Percentiles rank a stretch among this genome's conserved stretches.
Evolutionary conservation across 2,113 vertebrate species (phyloP).

Genomic region (Gracilinanus agilis): DNA sequence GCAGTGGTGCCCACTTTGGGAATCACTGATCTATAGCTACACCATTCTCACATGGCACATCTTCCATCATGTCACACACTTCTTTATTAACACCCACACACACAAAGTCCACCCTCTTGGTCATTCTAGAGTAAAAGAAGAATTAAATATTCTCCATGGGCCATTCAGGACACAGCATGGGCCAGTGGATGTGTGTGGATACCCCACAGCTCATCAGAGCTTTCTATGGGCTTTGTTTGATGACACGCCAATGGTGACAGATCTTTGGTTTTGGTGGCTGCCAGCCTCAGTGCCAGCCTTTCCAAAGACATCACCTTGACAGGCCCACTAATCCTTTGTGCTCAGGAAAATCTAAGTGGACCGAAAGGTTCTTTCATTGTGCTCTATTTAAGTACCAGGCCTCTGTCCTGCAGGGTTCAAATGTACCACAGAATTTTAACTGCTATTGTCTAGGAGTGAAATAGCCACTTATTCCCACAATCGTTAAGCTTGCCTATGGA

Average conservation of each 20-base stretch:
- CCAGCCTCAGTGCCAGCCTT: neutral
- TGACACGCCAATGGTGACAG: neutral
- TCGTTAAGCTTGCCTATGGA: constrained; percentile 19
- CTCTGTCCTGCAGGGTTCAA: constrained; percentile 23
- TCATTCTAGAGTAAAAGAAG: accelerated
- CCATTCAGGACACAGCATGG: neutral
- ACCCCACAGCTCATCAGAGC: neutral
- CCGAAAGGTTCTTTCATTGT: neutral
- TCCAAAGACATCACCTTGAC: neutral
- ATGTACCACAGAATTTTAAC: neutral
- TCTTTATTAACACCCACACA: neutral
- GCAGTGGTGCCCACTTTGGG: no score
- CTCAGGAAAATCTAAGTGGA: neutral
- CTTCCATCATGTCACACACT: neutral
- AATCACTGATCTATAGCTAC: no score
- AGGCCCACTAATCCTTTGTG: neutral
- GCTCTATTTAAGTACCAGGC: neutral
- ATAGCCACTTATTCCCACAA: neutral
- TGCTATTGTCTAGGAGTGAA: neutral
- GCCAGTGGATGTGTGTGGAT: neutral
- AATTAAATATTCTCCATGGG: neutral
- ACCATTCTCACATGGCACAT: neutral
- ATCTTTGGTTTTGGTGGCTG: neutral
- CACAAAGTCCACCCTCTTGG: neutral
- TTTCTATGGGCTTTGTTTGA: neutral